Evolutionary conservation across 2,888 invertebrate genomes (phyloP).

Genomic region (Nomada lathburiana): DNA sequence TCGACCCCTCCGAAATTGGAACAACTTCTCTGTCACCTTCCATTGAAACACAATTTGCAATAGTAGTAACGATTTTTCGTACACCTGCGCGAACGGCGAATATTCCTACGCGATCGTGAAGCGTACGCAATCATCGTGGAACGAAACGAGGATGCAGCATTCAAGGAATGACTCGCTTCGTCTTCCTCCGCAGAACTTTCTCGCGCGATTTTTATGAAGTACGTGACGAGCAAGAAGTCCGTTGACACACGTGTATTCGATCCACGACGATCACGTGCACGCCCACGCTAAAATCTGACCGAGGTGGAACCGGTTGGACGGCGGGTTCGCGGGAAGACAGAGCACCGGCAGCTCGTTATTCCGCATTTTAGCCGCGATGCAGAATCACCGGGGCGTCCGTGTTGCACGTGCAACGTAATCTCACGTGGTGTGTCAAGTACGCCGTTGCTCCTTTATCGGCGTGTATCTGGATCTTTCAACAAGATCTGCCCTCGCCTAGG

Average conservation of each 20-base stretch:
- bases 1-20: too few relatives aligned
- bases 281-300: slow-evolving; percentile 55
- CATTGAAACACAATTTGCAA: too few relatives aligned
- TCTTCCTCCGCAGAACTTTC: too few relatives aligned
- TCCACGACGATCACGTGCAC: slow-evolving; percentile 46
- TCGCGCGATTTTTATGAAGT: too few relatives aligned
- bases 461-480: slow-evolving; percentile 67
- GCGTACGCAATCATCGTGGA: too few relatives aligned
- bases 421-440: slow-evolving; percentile 68
- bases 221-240: slow-evolving; percentile 19
- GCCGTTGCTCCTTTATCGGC: slow-evolving; percentile 61
- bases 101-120: too few relatives aligned
- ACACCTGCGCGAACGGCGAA: too few relatives aligned
- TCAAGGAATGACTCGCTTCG: too few relatives aligned
- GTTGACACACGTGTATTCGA: slow-evolving; percentile 55
- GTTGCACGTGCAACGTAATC: slow-evolving; percentile 70
- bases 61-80: too few relatives aligned
- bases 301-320: slow-evolving; percentile 63
- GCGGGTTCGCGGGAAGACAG: slow-evolving; percentile 37
- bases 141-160: too few relatives aligned
- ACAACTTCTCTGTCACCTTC: too few relatives aligned
- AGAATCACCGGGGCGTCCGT: slow-evolving; percentile 57
- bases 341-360: slow-evolving; percentile 57
- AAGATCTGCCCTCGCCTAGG: slow-evolving; percentile 47
- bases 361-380: slow-evolving; percentile 56